Base-by-base conservation (phyloP, 2,888 invertebrate genomes). In the Pteria penguin region DNA sequence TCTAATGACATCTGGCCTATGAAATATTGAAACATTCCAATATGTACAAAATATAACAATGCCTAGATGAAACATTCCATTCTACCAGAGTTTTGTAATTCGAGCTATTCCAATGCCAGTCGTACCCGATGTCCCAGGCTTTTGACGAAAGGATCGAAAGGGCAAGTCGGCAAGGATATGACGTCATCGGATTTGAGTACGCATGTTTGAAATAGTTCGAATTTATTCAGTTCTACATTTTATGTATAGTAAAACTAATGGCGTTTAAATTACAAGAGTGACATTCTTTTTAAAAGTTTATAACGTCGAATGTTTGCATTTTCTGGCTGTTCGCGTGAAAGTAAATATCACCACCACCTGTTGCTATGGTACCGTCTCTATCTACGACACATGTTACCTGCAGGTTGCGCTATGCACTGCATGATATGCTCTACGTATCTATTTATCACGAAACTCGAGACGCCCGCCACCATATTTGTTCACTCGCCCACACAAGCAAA, bases 121-220 rank as follows among this genome's bases (percentile, higher is more conserved):
- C 8, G 18, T 45, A 45, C 45, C 45, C 45, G 18, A 18, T 14
- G 18, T 14, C 45, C 18, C 45, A 45, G 8, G 8, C 11, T 45
- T 45, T 18, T 14, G 45, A 18, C 60, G 60, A 60, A 60, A 60
- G 22, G 60, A 27, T 26, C 60, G 60, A 60, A 60, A 60, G 60
- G 60, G 27, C 3, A 60, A 26, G 60, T 60, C 27, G 60, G 22
- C 24, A 26, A 60, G 60, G 60, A 60, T 60, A 60, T 60, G 60
- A 45, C 45, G 45, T 45, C 45, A 45, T 45, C 18, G 45, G 18
- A 27, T 60, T 26, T 60, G 60, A 60, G 60, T 60, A 60, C 24
- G 60, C 60, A 60, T 60, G 45, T 45, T 45, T 45, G 45, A 45
- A 45, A 45, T 45, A 45, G 45, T 45, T 18, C n/a, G n/a, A n/a